phyloP scores from a whole-genome alignment of 2,113 vertebrate species.

The Cynocephalus volans region DNA sequence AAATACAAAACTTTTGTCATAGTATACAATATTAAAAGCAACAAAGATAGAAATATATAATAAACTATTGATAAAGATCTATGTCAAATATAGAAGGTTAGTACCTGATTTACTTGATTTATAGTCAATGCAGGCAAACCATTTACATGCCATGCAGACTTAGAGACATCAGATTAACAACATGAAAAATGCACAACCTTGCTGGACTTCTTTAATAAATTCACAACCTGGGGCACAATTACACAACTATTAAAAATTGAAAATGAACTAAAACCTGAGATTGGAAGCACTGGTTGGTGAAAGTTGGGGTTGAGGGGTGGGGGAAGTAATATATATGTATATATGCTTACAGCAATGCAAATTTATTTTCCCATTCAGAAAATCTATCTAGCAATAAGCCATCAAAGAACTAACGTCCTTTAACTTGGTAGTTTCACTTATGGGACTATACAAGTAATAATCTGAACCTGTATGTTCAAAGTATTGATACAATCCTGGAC shows the following conservation, averaged over 20 bases:
- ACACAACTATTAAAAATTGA: background rate
- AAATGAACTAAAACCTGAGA: background rate
- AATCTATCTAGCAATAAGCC: background rate
- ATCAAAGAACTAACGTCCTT: background rate
- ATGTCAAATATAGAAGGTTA: background rate
- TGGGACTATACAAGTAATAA: background rate
- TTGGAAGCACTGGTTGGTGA: background rate
- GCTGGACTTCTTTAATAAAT: background rate
- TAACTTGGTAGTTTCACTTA: background rate
- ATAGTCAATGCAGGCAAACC: background rate
- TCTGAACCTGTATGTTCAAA: background rate
- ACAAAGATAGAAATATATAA: background rate
- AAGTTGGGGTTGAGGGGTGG: background rate
- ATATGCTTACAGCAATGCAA: background rate
- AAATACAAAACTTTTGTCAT: background rate
- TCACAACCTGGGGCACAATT: background rate
- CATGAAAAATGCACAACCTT: constrained; percentile 6
- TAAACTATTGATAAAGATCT: background rate
- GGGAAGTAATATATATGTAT: background rate
- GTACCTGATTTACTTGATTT: background rate
- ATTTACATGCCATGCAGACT: background rate
- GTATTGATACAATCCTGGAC: background rate
- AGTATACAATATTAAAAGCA: background rate
- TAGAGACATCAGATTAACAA: constrained; percentile 1
- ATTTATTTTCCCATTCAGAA: background rate